Evolutionary conservation across 2,113 vertebrate genomes (phyloP), one percentile per base, ranked within the genome.

Genomic region (Gymnobelideus leadbeateri): DNA sequence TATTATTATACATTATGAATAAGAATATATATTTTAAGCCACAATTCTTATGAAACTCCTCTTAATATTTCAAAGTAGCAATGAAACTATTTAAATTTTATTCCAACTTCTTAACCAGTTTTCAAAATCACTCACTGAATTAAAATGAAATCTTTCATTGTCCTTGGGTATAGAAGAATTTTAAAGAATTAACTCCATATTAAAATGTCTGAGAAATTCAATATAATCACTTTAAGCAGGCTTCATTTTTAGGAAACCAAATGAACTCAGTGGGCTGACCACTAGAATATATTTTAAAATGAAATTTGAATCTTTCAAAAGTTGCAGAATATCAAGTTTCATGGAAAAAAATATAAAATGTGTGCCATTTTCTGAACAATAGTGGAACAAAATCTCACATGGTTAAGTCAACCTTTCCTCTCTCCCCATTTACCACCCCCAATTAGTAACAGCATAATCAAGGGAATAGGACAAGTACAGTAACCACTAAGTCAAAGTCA

Each of bases 271-370:
- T 91, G 89, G 2, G 4, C 43, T 92, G 91, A 68, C 49, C 43
- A 94, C n/a, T 92, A 91, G 61, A 95, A 93, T 10, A n/a, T 3
- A 94, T 91, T 89, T 93, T 19, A 51, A 94, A 96, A 91, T 91
- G 37, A 94, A 90, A 94, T 68, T 0, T 51, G 31, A 96, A 89
- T 91, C 68, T 54, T 54, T 89, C 77, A 51, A 95, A 68, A 94
- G 93, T 91, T 53, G 93, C 91, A 93, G 94, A 49, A 93, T 21
- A 93, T 84, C 7, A 93, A 89, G 37, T 92, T 92, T 89, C 19
- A 12, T 0, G 2, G 47, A 21, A 93, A 96, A 84, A 94, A 61
- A 91, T 54, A 52, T 46, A 50, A 92, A 43, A 91, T 95, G 50
- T 10, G 61, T 28, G 28, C 47, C 92, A 89, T 89, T 91, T 90